Evolutionary conservation across 2,888 invertebrate species (phyloP), one percentile per base, ranked within the genome.

Genomic region (Ophion ellenae): DNA sequence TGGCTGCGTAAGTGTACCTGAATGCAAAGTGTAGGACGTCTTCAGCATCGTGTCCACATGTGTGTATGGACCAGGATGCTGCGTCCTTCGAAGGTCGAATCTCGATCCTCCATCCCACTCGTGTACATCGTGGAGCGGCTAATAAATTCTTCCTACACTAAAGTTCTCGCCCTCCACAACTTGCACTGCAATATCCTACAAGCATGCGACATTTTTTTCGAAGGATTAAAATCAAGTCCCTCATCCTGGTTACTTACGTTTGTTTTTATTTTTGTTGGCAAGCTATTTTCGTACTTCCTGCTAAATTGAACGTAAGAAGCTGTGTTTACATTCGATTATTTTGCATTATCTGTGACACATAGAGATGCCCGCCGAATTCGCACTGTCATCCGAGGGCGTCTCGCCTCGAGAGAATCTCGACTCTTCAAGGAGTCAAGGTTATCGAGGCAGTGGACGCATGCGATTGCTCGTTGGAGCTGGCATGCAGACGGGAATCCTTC

Each of bases 391-490:
- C 94, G 2, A 91, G 91, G 67, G 91, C 92, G 6, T 90, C 92
- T 9, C 92, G 93, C 32, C 86, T 94, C 74, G 94, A 94, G 84
- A 91, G 94, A 81, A 89, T 94, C 45, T 93, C 93, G 9, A 94
- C 94, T 2, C 90, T 93, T 64, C 93, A 93, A 80, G 94, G 94
- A 2, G 91, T 94, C 45, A 90, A 92, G 57, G 91, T 93, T 47
- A 91, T 94, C 77, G 92, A 93, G 79, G 91, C 93, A 3, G 91
- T 94, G 36, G 94, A 94, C 73, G 92, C 90, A 2, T 94, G 94
- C 83, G 93, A 92, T 57, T 94, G 94, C 73, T 90, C 92, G 57
- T 82, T 90, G 3, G 89, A 89, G 14, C 90, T 93, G 0, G 88
- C 90, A 36, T 94, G 94, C 83, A 91, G 89, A 77, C 90, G 94